These are phyloP conservation scores for Anticlea derivata DNA, from an alignment of 2,888 invertebrate species.

Conservation along the genomic window DNA sequence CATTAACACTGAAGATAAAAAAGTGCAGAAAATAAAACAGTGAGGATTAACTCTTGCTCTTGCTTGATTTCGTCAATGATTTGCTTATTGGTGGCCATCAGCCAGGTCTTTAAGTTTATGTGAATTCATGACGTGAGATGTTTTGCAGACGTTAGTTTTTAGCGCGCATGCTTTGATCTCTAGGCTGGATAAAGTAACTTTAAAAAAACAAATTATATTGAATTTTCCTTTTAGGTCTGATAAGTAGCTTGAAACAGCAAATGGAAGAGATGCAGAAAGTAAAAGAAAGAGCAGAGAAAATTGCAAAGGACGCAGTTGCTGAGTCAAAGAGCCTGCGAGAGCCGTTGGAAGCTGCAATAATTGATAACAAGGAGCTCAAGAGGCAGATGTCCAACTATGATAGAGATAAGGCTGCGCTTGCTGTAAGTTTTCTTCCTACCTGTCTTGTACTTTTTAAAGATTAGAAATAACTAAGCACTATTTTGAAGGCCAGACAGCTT, in stretches of 20 bases:
- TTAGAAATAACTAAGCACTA: neutral
- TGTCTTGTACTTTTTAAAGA: neutral
- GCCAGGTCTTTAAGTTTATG: too few species aligned
- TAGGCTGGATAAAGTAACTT: too few species aligned
- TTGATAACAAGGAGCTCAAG: slow-evolving; percentile 88
- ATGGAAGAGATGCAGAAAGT: slow-evolving; percentile 90
- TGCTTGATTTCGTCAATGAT: too few species aligned
- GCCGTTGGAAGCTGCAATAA: slow-evolving; percentile 88
- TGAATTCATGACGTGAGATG: too few species aligned
- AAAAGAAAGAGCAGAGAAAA: slow-evolving; percentile 90
- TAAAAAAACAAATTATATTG: too few species aligned
- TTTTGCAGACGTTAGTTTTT: too few species aligned
- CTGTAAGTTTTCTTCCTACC: slow-evolving; percentile 62
- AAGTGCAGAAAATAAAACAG: too few species aligned
- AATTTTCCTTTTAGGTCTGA: slow-evolving; percentile 77
- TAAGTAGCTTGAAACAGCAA: slow-evolving; percentile 91
- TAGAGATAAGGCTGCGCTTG: slow-evolving; percentile 91
- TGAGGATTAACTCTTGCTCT: too few species aligned
- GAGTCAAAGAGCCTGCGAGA: slow-evolving; percentile 90
- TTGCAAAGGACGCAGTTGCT: slow-evolving; percentile 85
- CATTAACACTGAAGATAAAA: too few species aligned
- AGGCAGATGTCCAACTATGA: slow-evolving; percentile 93
- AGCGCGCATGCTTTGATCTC: too few species aligned
- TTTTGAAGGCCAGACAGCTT: too few species aligned
- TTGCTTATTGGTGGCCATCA: too few species aligned